Evolutionary conservation across 2,888 invertebrate genomes (phyloP).

Genomic region (Cerastis leucographa): DNA sequence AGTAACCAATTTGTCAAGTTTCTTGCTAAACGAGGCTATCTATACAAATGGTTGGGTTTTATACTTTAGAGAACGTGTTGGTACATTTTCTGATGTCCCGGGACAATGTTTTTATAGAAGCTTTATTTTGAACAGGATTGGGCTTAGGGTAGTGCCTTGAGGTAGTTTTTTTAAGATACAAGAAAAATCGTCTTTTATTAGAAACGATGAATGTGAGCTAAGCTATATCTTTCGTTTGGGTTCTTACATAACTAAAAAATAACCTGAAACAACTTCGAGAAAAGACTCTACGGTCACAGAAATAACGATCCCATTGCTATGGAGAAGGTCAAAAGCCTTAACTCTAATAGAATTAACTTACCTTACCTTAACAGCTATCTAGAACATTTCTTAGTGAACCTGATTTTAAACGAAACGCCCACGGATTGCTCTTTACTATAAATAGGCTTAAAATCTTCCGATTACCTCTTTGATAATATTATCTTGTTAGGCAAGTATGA

Average conservation of each 20-base stretch:
- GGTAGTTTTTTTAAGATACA: not conserved
- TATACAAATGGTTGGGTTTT: slow-evolving; percentile 40
- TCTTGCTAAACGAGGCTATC: slow-evolving; percentile 53
- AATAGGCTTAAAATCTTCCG: not conserved
- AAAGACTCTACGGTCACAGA: not conserved
- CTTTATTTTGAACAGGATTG: slow-evolving; percentile 1
- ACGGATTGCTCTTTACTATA: not conserved
- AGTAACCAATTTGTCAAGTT: slow-evolving; percentile 64
- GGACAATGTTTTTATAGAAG: not conserved
- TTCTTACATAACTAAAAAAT: not conserved
- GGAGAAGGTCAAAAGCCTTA: slow-evolving; percentile 3
- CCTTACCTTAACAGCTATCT: not conserved
- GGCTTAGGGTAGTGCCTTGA: not conserved
- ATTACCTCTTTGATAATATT: not conserved
- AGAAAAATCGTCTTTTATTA: not conserved
- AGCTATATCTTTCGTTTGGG: not conserved
- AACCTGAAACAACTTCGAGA: not conserved
- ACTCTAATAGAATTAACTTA: not conserved
- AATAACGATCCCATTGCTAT: not conserved
- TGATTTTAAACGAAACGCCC: slow-evolving; percentile 2
- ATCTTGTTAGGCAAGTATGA: not conserved
- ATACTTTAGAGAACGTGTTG: slow-evolving; percentile 1
- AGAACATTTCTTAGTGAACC: not conserved
- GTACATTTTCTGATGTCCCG: not conserved
- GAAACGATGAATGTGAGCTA: not conserved